A percentile compares a stretch with the other conserved stretches of the same genome.
These are phyloP conservation scores for Mesocricetus auratus DNA, from an alignment of 2,113 vertebrate genomes.

Conservation along the genomic window DNA sequence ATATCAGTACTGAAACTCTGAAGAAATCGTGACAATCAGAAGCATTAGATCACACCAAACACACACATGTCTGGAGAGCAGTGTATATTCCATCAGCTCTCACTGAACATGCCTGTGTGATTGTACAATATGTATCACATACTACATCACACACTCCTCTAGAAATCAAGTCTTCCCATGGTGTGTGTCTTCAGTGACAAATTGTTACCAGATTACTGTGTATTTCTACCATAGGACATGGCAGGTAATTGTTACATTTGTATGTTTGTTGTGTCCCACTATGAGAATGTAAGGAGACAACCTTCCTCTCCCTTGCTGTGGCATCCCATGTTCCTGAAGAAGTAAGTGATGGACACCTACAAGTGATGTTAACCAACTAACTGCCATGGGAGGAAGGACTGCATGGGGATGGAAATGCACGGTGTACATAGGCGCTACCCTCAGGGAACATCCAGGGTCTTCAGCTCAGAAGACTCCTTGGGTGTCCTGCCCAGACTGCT, in stretches of 20 bases:
- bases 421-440: background rate
- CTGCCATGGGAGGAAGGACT: background rate
- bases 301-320: background rate
- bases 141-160: background rate
- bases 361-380: background rate
- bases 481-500: background rate
- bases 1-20: background rate
- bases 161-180: background rate
- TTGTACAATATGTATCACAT: background rate
- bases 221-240: background rate
- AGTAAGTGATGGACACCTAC: background rate
- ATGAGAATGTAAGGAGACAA: background rate
- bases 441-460: background rate
- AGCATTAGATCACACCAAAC: slow-evolving; percentile 1
- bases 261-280: background rate
- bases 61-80: background rate
- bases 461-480: background rate
- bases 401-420: background rate
- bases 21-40: background rate
- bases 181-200: background rate
- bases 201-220: background rate
- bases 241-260: background rate
- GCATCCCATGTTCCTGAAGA: background rate
- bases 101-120: background rate
- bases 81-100: background rate